Base-by-base conservation (phyloP, 2,888 invertebrate species). In the Ormyrus labotus region DNA sequence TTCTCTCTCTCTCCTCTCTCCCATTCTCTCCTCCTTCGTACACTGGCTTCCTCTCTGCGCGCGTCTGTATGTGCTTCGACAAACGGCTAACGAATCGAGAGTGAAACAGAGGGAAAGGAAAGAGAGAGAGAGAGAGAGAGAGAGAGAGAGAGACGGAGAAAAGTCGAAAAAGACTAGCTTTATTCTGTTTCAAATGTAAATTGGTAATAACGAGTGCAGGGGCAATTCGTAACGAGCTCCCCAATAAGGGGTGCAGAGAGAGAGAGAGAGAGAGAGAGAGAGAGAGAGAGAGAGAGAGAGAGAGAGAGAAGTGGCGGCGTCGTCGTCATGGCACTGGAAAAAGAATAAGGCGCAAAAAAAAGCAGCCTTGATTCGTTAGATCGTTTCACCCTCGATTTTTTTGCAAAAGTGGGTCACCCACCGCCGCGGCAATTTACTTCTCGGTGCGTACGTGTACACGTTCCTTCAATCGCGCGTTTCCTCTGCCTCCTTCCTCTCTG, bases 101-200 rank as follows among this genome's bases (percentile, higher is more conserved):
- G 34, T 2, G 34, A 34, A 3, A 34, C 2, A 34, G 48, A 34
- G 34, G 8, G 9, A 69, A 6, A 13, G 73, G 48, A 47, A 6
- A 47, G 45, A 47, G 73, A 19, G 6, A 63, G 45, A 13, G 73
- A 55, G 48, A 47, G 9, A 47, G 45, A 47, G 45, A 47, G 73
- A 19, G 6, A 63, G 45, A 13, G 73, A 55, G 48, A 47, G 9
- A 47, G 45, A 47, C 64, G 10, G 1, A 63, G 45, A 47, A 45
- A 45, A 55, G 65, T 13, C 11, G 47, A 34, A n/a, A 50, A 10
- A n/a, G n/a, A 48, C 34, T 3, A 34, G 34, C 34, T 34, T 34
- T 34, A 34, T 34, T 34, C 34, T 34, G 80, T 83, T 84, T 80
- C 61, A 84, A 83, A 83, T 83, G 83, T 83, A 83, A 83, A 83